phyloP scores from a whole-genome alignment of 2,113 vertebrate species.

The Nothobranchius kuhntae region DNA sequence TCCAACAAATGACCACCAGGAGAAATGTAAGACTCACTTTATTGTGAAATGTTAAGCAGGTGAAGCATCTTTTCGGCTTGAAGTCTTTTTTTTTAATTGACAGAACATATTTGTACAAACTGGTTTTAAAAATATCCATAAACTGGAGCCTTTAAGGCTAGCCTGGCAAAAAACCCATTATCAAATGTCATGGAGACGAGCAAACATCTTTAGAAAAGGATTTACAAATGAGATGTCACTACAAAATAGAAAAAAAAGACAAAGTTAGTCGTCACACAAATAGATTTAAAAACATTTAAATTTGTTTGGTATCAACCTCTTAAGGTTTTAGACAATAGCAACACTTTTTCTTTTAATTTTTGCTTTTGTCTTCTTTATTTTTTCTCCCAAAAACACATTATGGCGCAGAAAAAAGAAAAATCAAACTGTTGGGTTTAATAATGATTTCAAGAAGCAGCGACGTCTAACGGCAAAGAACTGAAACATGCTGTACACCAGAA shows the following conservation, averaged over 20 bases:
- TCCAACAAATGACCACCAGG: slow-evolving; percentile 19
- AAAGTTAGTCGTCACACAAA: slow-evolving; percentile 79
- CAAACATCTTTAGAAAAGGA: slow-evolving; percentile 90
- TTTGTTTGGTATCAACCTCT: slow-evolving; percentile 79
- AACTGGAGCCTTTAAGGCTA: slow-evolving; percentile 94
- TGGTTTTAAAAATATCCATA: slow-evolving; percentile 97
- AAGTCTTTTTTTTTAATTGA: slow-evolving; percentile 60
- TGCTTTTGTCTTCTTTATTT: slow-evolving; percentile 59
- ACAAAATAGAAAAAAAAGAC: slow-evolving; percentile 88
- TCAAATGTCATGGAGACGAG: slow-evolving; percentile 93
- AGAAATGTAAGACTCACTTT: slow-evolving; percentile 84
- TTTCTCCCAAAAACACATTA: slow-evolving; percentile 68
- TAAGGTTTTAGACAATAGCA: slow-evolving; percentile 64
- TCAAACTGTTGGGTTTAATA: slow-evolving; percentile 52
- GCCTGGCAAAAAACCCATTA: slow-evolving; percentile 91
- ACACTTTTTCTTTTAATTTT: slow-evolving; percentile 64
- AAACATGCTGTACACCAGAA: slow-evolving; percentile 83
- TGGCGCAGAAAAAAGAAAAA: slow-evolving; percentile 71
- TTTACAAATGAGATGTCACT: slow-evolving; percentile 99
- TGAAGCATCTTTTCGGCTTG: slow-evolving; percentile 86
- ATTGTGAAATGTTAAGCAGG: slow-evolving; percentile 97
- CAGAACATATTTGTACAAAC: slow-evolving; percentile 99
- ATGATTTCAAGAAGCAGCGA: slow-evolving; percentile 65
- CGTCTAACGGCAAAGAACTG: slow-evolving; percentile 70
- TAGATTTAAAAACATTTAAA: slow-evolving; percentile 84